Percentiles rank a stretch among this genome's conserved stretches.
Evolutionary conservation across 1,140 invertebrate species (phyloP).

Genomic region (Drosophila tropicalis): DNA sequence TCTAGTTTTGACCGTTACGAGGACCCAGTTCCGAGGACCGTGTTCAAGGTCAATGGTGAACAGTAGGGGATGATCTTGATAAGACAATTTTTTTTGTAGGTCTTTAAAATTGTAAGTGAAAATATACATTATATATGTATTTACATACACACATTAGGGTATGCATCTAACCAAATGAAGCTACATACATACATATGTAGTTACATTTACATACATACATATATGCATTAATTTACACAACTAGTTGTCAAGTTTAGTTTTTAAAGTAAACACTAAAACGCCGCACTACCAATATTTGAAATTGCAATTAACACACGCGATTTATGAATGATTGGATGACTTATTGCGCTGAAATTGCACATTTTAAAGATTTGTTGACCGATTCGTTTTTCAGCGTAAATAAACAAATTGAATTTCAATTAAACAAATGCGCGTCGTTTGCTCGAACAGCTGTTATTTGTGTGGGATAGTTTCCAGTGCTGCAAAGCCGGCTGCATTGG

Average conservation of each 20-base stretch:
- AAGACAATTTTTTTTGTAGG: background rate
- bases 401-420: background rate
- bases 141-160: too few species aligned
- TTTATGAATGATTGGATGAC: background rate
- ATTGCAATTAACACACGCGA: background rate
- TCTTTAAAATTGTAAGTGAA: background rate
- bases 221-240: background rate
- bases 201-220: background rate
- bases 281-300: background rate
- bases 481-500: background rate
- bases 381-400: background rate
- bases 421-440: slow-evolving; percentile 33
- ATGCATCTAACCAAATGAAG: background rate
- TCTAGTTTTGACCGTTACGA: background rate
- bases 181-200: background rate
- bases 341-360: background rate
- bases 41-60: background rate
- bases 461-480: background rate
- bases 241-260: background rate
- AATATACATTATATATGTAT: background rate
- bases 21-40: background rate
- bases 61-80: slow-evolving; percentile 2
- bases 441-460: slow-evolving; percentile 25
- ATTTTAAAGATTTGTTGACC: background rate
- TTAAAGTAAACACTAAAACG: background rate